phyloP scores from a whole-genome alignment of 2,888 invertebrate species.

The Plagiodera versicolora region DNA sequence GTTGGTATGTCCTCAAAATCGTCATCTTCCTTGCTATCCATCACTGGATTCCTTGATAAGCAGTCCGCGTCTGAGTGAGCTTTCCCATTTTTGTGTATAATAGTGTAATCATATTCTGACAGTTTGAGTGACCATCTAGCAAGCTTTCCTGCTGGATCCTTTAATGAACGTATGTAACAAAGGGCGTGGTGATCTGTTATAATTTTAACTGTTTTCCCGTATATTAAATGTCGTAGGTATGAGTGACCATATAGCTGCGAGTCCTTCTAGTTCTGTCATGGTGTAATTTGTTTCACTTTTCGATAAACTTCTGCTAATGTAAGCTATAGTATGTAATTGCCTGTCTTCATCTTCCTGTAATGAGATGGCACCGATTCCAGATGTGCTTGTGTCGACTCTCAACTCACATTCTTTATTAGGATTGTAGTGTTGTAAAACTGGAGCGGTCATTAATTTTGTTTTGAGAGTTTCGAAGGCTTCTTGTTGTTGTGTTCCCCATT shows the following conservation, averaged over 20 bases:
- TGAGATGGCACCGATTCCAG: slow-evolving; percentile 26
- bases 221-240: slow-evolving; percentile 1
- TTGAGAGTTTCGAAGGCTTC: slow-evolving; percentile 17
- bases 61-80: slow-evolving; percentile 22
- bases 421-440: slow-evolving; percentile 20
- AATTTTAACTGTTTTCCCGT: slow-evolving; percentile 5
- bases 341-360: slow-evolving; percentile 24
- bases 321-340: not conserved
- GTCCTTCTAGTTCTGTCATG: not conserved
- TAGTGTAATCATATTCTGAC: slow-evolving; percentile 17
- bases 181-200: slow-evolving; percentile 4
- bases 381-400: slow-evolving; percentile 25
- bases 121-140: slow-evolving; percentile 10
- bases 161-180: slow-evolving; percentile 3
- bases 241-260: slow-evolving; percentile 1
- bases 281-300: slow-evolving; percentile 1
- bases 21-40: not conserved
- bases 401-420: slow-evolving; percentile 28
- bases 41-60: slow-evolving; percentile 21
- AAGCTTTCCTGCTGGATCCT: not conserved
- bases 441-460: slow-evolving; percentile 23
- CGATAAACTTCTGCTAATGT: slow-evolving; percentile 3
- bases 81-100: slow-evolving; percentile 18
- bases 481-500: not conserved
- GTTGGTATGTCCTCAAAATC: not conserved